Base-by-base conservation (phyloP, 2,797 vertebrate genomes). In the Anas capensis region DNA sequence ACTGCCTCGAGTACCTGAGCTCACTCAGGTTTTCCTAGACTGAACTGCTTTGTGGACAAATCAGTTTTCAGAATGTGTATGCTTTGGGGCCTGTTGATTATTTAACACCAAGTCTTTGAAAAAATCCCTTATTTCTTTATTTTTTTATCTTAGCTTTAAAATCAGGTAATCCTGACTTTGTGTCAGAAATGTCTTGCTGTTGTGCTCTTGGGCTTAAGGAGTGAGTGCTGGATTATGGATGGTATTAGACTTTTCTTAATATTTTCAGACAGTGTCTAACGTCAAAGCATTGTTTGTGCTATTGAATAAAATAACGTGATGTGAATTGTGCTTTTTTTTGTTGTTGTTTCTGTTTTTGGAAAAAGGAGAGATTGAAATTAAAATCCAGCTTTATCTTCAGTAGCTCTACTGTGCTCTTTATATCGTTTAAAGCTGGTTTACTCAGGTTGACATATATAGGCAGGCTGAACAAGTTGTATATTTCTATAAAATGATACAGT, bases 311-410 rank as follows among this genome's bases (percentile, higher is more conserved):
- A 62, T 20, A 49, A 49, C 7, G 2, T 76, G 83, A 86, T 0
- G 7, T 77, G 56, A 84, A 78, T 58, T 79, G 42, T 0, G 0
- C 26, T 78, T 66, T 53, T n/a, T n/a, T 91, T 94, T 21, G 6
- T 16, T 17, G 3, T 42, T 46, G 10, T 46, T 21, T 46, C 44
- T 21, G 44, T 46, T 46, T 46, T 46, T 46, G 44, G 61, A 62
- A 78, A 91, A 83, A 38, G 42, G 21, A 91, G 81, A 64, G 46
- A 76, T 20, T 83, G 48, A 92, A 71, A 89, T 91, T 18, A 90
- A 93, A 93, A 92, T 86, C 54, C 60, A 61, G 40, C 68, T 91
- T 94, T 87, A 75, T 94, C 68, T 89, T 93, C 40, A 61, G 29
- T 60, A 75, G 38, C 27, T 73, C 38, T 70, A 18, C 70, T 66